Conservation (phyloP, 2,113 vertebrate genomes). For the Sebastes fasciatus region DNA sequence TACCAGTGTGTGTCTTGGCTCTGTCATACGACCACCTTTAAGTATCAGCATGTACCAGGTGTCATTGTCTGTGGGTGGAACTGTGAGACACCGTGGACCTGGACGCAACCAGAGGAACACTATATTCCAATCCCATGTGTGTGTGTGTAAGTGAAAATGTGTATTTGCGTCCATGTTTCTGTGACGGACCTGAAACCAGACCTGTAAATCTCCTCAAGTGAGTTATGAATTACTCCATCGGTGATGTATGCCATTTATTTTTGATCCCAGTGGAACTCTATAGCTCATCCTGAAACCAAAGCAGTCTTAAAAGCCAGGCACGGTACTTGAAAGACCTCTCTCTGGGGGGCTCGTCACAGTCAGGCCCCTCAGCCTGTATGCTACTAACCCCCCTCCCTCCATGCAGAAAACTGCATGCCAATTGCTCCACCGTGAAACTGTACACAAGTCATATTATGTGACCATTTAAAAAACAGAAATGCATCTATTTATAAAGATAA, state of each 20-base stretch:
- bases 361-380: conserved; percentile 20
- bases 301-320: conserved; percentile 31
- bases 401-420: conserved; percentile 17
- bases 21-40: background rate
- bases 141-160: background rate
- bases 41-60: conserved; percentile 26
- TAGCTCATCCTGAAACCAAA: conserved; percentile 45
- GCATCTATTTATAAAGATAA: background rate
- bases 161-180: conserved; percentile 4
- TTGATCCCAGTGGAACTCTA: conserved; percentile 21
- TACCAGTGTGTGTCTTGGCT: conserved; percentile 16
- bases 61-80: conserved; percentile 19
- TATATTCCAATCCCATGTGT: background rate
- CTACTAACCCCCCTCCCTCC: background rate
- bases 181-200: conserved; percentile 1
- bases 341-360: conserved; percentile 15
- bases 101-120: conserved; percentile 11
- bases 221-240: conserved; percentile 1
- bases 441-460: background rate
- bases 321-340: background rate
- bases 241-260: conserved; percentile 56
- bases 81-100: background rate
- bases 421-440: background rate
- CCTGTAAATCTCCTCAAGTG: conserved; percentile 29
- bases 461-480: background rate